A percentile compares a stretch with the other conserved stretches of the same genome.
Evolutionary conservation across 2,888 invertebrate genomes (phyloP).

Genomic region (Nymphalis polychloros): DNA sequence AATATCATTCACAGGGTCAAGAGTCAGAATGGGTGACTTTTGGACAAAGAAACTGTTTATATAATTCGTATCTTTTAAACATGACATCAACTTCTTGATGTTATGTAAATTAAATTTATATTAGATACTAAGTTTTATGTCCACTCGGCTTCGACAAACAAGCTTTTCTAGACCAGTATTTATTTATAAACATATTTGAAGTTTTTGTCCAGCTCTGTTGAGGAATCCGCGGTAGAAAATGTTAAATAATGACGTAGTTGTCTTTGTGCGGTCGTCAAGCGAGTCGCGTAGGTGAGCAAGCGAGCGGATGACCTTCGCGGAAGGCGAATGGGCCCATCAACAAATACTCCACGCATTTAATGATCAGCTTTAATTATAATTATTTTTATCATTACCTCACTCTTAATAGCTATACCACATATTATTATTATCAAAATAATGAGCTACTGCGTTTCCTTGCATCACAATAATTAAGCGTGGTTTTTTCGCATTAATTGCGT

Average conservation of each 20-base stretch:
- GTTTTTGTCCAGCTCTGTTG: conserved; percentile 26
- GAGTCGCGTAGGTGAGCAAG: conserved; percentile 54
- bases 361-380: conserved; percentile 58
- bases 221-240: conserved; percentile 38
- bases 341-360: conserved; percentile 55
- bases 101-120: conserved; percentile 16
- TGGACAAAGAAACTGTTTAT: conserved; percentile 11
- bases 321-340: conserved; percentile 71
- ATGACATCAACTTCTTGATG: background rate
- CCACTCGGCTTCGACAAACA: conserved; percentile 4
- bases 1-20: conserved; percentile 25
- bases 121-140: conserved; percentile 14
- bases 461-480: conserved; percentile 5
- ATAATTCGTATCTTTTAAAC: conserved; percentile 3
- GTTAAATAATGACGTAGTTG: conserved; percentile 41
- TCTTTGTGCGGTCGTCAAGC: conserved; percentile 42
- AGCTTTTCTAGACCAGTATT: conserved; percentile 5
- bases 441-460: conserved; percentile 14
- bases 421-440: conserved; percentile 18
- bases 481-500: background rate
- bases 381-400: conserved; percentile 50
- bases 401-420: conserved; percentile 20
- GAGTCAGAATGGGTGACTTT: conserved; percentile 18
- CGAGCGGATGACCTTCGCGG: conserved; percentile 69
- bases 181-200: conserved; percentile 19